Conservation (phyloP, 2,888 invertebrate genomes). For the Tetranychus piercei region DNA sequence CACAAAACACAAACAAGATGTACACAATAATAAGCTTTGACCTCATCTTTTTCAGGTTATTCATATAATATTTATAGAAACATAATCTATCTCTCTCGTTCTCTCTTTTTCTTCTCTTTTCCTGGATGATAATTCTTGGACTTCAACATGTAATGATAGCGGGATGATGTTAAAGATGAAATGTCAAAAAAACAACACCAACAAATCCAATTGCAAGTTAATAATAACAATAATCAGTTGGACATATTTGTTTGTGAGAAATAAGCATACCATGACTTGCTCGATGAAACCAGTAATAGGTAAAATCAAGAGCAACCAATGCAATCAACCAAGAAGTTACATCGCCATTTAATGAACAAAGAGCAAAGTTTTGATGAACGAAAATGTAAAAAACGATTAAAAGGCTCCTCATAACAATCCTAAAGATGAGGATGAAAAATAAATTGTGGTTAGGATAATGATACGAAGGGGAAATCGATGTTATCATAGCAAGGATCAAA, state of each 20-base stretch:
- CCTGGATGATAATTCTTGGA: too few relatives aligned
- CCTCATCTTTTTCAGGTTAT: conserved; percentile 3
- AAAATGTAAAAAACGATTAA: conserved; percentile 13
- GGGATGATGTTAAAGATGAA: conserved; percentile 34
- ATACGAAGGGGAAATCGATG: too few relatives aligned
- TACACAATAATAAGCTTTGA: background rate
- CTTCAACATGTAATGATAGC: background rate
- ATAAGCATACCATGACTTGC: conserved; percentile 54
- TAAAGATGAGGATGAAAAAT: conserved; percentile 10
- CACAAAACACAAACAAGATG: background rate
- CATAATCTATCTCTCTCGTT: background rate
- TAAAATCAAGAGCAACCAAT: conserved; percentile 60
- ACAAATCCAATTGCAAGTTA: too few relatives aligned
- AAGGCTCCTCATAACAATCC: conserved; percentile 14
- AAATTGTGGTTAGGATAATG: background rate
- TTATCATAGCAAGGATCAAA: too few relatives aligned
- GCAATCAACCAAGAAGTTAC: conserved; percentile 52
- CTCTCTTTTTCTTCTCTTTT: background rate
- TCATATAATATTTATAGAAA: background rate
- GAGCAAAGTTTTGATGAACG: conserved; percentile 12
- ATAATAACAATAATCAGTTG: too few relatives aligned
- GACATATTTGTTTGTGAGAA: too few relatives aligned
- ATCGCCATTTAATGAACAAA: conserved; percentile 31
- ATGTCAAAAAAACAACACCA: conserved; percentile 31
- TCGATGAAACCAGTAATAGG: conserved; percentile 77